phyloP scores from a whole-genome alignment of 2,113 vertebrate genomes.

The Hyperoodon ampullatus region DNA sequence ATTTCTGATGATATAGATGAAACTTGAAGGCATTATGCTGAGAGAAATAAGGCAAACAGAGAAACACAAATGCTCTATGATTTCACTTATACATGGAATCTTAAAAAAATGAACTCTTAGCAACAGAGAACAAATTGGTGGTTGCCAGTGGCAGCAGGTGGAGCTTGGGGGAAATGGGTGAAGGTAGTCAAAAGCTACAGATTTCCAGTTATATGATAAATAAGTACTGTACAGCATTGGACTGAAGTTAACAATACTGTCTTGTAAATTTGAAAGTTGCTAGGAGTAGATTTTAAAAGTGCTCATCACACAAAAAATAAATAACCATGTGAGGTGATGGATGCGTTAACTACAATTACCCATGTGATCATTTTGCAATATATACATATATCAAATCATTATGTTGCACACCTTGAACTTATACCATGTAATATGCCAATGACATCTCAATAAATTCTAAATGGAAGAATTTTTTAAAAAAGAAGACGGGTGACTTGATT shows the following conservation, averaged over 20 bases:
- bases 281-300: not conserved
- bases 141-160: no score
- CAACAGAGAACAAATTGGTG: no score
- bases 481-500: not conserved
- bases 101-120: no score
- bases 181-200: no score
- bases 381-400: not conserved
- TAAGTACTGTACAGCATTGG: not conserved
- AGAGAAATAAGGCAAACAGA: no score
- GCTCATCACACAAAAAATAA: not conserved
- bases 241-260: not conserved
- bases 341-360: rapidly evolving
- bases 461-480: not conserved
- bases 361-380: not conserved
- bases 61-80: no score
- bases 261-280: not conserved
- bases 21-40: no score
- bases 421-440: no score
- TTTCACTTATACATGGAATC: no score
- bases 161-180: no score
- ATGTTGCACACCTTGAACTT: not conserved
- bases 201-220: not conserved
- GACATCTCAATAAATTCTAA: not conserved
- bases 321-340: no score
- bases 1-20: no score